Percentiles rank a stretch among this genome's conserved stretches.
Evolutionary conservation across 2,888 invertebrate species (phyloP).

Genomic region (Hirtodrosophila confusa): DNA sequence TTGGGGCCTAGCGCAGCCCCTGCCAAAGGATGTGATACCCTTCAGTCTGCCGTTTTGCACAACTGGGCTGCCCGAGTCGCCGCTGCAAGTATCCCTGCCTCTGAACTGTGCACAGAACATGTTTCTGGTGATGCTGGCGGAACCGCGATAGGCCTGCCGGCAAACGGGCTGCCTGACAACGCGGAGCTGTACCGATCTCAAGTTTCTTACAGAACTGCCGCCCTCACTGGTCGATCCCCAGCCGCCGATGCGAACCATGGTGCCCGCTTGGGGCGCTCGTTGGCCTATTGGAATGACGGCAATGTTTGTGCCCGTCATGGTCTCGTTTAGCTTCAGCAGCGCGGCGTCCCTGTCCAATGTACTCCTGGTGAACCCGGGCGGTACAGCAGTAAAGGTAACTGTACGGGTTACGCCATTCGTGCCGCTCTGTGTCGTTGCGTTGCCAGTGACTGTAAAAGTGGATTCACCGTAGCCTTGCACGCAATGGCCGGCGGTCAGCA

Average conservation of each 20-base stretch:
- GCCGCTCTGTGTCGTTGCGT: conserved; percentile 35
- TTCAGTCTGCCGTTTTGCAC: conserved; percentile 56
- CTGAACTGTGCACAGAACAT: conserved; percentile 69
- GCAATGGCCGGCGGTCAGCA: conserved; percentile 74
- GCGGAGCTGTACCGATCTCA: conserved; percentile 30
- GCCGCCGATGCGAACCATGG: conserved; percentile 51
- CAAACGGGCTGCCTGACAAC: conserved; percentile 24
- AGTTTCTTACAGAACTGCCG: conserved; percentile 25
- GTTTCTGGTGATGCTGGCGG: conserved; percentile 38
- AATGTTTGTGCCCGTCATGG: conserved; percentile 57
- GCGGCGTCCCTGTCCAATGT: conserved; percentile 62
- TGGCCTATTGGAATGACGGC: conserved; percentile 42
- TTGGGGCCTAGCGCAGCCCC: conserved; percentile 84
- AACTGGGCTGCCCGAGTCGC: conserved; percentile 78
- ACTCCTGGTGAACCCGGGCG: conserved; percentile 19
- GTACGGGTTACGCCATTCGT: conserved; percentile 31
- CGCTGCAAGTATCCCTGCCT: conserved; percentile 71
- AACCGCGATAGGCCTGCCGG: conserved; percentile 8
- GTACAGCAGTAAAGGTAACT: conserved; percentile 17
- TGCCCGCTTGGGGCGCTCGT: conserved; percentile 17
- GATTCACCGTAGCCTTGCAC: conserved; percentile 3
- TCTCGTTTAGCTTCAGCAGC: conserved; percentile 38
- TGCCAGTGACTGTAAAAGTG: conserved; percentile 60
- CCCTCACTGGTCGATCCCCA: conserved; percentile 60
- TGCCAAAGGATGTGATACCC: conserved; percentile 88